Evolutionary conservation across 53 echinoderm and acorn worm genomes (phyloP).

Genomic region (Paracentrotus lividus): DNA sequence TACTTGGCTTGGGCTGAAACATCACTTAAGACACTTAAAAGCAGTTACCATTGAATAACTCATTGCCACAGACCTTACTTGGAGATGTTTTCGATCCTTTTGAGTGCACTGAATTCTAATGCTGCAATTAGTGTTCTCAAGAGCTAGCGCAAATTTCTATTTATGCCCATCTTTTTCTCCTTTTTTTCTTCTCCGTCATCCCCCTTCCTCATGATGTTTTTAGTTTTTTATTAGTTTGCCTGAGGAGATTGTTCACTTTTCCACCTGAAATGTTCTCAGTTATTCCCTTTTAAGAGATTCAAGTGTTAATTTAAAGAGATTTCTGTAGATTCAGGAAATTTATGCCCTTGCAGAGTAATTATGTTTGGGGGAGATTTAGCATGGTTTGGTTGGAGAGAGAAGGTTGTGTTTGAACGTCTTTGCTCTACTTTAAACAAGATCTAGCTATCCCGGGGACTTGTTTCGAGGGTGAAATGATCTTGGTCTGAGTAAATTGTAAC

Average conservation of each 20-base stretch:
- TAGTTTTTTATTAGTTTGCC: slow-evolving; percentile 40
- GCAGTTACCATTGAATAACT: slow-evolving; percentile 68
- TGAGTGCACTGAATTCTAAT: slow-evolving; percentile 49
- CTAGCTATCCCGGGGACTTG: neutral
- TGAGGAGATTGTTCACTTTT: slow-evolving; percentile 43
- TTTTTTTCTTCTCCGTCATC: neutral
- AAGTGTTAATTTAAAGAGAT: slow-evolving; percentile 41
- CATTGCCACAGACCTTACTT: slow-evolving; percentile 45
- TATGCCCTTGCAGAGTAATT: neutral
- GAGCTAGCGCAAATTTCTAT: slow-evolving; percentile 55
- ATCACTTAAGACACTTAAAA: slow-evolving; percentile 68
- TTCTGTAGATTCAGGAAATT: slow-evolving; percentile 33
- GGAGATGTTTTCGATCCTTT: slow-evolving; percentile 52
- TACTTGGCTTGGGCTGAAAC: slow-evolving; percentile 62
- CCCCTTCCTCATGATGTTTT: neutral
- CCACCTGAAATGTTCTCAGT: neutral
- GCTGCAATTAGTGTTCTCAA: slow-evolving; percentile 55
- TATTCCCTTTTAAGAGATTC: slow-evolving; percentile 35
- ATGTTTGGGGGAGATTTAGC: slow-evolving; percentile 63
- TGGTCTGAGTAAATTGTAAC: slow-evolving; percentile 58
- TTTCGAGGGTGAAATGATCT: slow-evolving; percentile 59
- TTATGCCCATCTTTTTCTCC: slow-evolving; percentile 25
- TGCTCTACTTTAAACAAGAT: slow-evolving; percentile 50
- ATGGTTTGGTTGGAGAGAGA: neutral
- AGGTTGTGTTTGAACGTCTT: slow-evolving; percentile 34